Evolutionary conservation across 2,113 vertebrate genomes (phyloP), one percentile per base, ranked within the genome.

Genomic region (Kryptolebias marmoratus): DNA sequence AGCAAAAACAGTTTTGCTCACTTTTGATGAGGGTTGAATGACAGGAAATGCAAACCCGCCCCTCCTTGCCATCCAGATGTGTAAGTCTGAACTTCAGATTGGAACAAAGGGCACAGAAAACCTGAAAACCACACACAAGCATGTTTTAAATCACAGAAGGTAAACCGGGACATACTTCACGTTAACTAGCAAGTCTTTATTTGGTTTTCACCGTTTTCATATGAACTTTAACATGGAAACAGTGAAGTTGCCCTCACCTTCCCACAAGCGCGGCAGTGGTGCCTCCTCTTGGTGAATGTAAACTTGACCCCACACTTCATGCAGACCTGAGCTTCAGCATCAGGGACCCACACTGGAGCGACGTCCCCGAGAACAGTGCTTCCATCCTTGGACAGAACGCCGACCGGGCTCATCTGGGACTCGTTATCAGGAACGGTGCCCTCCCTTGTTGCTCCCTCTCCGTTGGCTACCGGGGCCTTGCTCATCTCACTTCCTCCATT

Each of bases 281-380:
- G 97, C 78, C 97, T 95, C 86, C 97, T 95, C 93, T 96, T 98
- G 63, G 97, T 98, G 79, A 98, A 98, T 32, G 97, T 98, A 86
- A 99, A 99, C 92, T 95, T 97, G 84, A 95, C 93, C 84, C 96
- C 95, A 65, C 97, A 99, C 92, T 97, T 98, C 97, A 98, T 99
- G 92, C 97, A 99, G 80, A 96, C 96, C 80, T 95, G 96, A 42
- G 97, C 97, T 89, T 99, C 96, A 76, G 96, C 95, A 91, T 99
- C 97, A 52, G 97, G 97, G 76, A 99, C 93, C 97, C 97, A 99
- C 71, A 97, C 93, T 5, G 97, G 97, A 81, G 97, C 96, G 13
- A 96, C 95, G 75, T 98, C 96, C 22, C 97, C 97, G 11, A 99
- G 93, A 79, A 94, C 94, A 0, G 92, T 88, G 91, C 95, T 95